Base-by-base conservation (phyloP, 2,888 invertebrate genomes). In the Odontocerum albicorne region DNA sequence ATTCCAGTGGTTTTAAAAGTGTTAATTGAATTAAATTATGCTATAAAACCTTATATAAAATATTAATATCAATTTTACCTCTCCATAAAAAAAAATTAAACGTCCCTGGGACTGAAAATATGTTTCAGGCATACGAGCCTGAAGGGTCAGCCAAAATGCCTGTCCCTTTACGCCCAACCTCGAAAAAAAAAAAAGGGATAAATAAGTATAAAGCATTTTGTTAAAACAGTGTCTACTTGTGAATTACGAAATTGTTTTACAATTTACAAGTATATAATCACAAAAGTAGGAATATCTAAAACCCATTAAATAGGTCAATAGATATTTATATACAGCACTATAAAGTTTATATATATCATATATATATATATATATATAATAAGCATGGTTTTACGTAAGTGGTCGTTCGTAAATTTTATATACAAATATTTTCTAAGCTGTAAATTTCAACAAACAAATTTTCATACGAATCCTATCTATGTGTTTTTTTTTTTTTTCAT, bases 221-320 rank as follows among this genome's bases (percentile, higher is more conserved):
- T 52, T 54, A 56, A 57, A 60, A 57, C 60, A 59, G 44, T 57
- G 44, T 60, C 60, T 60, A 60, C 60, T 55, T 55, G 55, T 55
- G 57, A 60, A 55, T 57, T 49, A 57, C 51, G 57, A 57, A 60
- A 55, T 52, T 52, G 51, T 44, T 60, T 49, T 57, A 60, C 60
- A 60, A 54, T 57, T 60, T 60, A 57, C 55, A 60, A 55, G 50
- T 55, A 45, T 15, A 38, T 54, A 57, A 60, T 57, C 55, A 55
- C 49, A 57, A 57, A 55, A 50, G 50, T 52, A 60, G 49, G 46
- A 57, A 40, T 54, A 57, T 52, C 55, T 49, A 44, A 27, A 17
- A 13, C 40, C 52, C 40, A 43, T 19, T 20, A 22, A 16, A 36
- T 31, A 19, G 42, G n/a, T 20, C 15, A 12, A 15, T 39, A 46